A percentile compares a stretch with the other conserved stretches of the same genome.
Evolutionary conservation across 2,113 vertebrate genomes (phyloP).

Genomic region (Lethenteron camtschaticum): DNA sequence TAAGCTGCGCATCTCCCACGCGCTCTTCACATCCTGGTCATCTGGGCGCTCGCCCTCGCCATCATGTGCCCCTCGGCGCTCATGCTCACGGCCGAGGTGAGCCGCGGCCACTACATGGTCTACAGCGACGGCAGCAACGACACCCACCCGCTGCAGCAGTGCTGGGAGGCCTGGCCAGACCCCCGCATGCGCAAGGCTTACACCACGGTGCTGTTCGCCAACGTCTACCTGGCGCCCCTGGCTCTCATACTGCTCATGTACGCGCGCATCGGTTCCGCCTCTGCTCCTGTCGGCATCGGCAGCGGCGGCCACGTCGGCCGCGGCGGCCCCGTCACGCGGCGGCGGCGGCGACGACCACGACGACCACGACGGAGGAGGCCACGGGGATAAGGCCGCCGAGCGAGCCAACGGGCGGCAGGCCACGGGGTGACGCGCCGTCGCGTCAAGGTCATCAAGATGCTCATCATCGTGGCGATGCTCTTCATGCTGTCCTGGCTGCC

Average conservation of each 20-base stretch:
- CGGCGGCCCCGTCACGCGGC: background rate
- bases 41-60: constrained; percentile 33
- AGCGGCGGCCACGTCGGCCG: background rate
- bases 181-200: constrained; percentile 27
- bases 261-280: constrained; percentile 27
- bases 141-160: constrained; percentile 33
- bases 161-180: constrained; percentile 42
- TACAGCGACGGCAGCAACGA: constrained; percentile 25
- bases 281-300: constrained; percentile 15
- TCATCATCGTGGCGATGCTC: constrained; percentile 31
- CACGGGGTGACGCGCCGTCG: constrained; percentile 25
- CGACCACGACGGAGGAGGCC: no score
- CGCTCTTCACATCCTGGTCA: constrained; percentile 26
- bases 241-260: constrained; percentile 29
- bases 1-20: constrained; percentile 28
- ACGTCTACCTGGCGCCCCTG: constrained; percentile 30
- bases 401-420: no score
- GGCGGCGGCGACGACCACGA: no score
- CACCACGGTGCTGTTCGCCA: constrained; percentile 30
- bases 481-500: constrained; percentile 37
- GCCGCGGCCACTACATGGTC: constrained; percentile 36
- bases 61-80: constrained; percentile 37
- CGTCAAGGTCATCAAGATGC: constrained; percentile 58
- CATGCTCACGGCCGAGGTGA: constrained; percentile 36
- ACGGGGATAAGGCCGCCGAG: no score